A percentile compares a stretch with the other conserved stretches of the same genome.
phyloP scores from a whole-genome alignment of 92 coral and sea anemone species.

The Zoanthus sansibaricus region DNA sequence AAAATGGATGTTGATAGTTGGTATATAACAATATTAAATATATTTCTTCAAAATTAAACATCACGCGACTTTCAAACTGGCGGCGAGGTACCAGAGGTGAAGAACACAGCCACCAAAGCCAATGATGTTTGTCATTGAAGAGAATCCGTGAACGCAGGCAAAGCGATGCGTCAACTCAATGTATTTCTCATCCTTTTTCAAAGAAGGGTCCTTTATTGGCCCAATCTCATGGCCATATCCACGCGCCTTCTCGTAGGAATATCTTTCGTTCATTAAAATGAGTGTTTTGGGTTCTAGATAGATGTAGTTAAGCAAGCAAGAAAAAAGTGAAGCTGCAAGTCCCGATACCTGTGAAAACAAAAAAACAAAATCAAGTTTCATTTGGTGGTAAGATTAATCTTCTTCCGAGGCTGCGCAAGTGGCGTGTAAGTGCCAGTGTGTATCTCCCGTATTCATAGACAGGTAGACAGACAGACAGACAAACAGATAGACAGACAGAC shows the following conservation, averaged over 20 bases:
- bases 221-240: slow-evolving; percentile 86
- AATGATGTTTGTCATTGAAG: slow-evolving; percentile 77
- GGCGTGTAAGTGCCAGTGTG: too few species aligned
- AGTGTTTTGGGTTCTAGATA: slow-evolving; percentile 79
- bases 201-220: slow-evolving; percentile 75
- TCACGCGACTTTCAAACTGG: slow-evolving; percentile 9
- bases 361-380: not conserved
- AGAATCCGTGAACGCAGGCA: slow-evolving; percentile 77
- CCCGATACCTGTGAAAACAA: slow-evolving; percentile 58
- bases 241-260: slow-evolving; percentile 80
- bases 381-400: too few species aligned
- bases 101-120: slow-evolving; percentile 75
- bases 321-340: slow-evolving; percentile 64
- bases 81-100: slow-evolving; percentile 79
- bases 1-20: too few species aligned
- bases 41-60: not conserved
- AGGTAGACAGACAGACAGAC: too few species aligned
- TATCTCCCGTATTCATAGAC: too few species aligned
- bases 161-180: slow-evolving; percentile 72
- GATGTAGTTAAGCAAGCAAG: slow-evolving; percentile 66
- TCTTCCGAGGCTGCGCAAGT: too few species aligned
- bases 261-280: slow-evolving; percentile 68
- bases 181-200: slow-evolving; percentile 77
- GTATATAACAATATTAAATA: too few species aligned
- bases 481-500: too few species aligned